Conservation (phyloP, 2,113 vertebrate species). For the Aspidoscelis tigris region DNA sequence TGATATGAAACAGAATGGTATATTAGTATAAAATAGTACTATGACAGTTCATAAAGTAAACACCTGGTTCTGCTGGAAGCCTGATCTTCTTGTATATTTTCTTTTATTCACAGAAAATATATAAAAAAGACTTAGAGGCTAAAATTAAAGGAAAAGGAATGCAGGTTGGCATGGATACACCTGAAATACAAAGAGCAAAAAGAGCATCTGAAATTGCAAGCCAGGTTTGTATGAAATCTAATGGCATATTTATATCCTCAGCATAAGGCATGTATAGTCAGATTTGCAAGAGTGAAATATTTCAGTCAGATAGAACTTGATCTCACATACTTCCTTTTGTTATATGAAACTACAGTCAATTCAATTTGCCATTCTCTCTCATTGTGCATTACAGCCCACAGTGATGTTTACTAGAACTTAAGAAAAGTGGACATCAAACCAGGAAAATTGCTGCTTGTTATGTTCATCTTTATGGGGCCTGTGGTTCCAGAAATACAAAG, state of each 20-base stretch:
- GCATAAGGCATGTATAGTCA: neutral
- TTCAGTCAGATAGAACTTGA: neutral
- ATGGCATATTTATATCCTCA: neutral
- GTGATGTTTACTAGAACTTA: neutral
- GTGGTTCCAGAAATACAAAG: neutral
- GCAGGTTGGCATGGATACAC: slow-evolving; percentile 79
- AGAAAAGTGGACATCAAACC: neutral
- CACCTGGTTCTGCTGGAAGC: neutral
- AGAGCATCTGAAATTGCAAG: slow-evolving; percentile 86
- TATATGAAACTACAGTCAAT: neutral
- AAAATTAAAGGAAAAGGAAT: slow-evolving; percentile 83
- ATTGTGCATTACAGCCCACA: neutral
- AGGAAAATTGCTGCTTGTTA: too few species aligned
- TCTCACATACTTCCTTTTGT: neutral
- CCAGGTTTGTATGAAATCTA: slow-evolving; percentile 68
- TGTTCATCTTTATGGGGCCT: neutral
- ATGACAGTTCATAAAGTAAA: neutral
- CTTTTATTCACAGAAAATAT: slow-evolving; percentile 74
- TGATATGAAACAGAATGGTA: too few species aligned
- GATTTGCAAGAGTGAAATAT: slow-evolving; percentile 1
- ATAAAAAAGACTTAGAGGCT: slow-evolving; percentile 80
- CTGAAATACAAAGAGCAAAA: slow-evolving; percentile 85
- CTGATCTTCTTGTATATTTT: slow-evolving; percentile 28
- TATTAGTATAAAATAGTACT: neutral
- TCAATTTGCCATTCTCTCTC: neutral